phyloP scores from a whole-genome alignment of 2,797 vertebrate genomes.

The Bucorvus abyssinicus region DNA sequence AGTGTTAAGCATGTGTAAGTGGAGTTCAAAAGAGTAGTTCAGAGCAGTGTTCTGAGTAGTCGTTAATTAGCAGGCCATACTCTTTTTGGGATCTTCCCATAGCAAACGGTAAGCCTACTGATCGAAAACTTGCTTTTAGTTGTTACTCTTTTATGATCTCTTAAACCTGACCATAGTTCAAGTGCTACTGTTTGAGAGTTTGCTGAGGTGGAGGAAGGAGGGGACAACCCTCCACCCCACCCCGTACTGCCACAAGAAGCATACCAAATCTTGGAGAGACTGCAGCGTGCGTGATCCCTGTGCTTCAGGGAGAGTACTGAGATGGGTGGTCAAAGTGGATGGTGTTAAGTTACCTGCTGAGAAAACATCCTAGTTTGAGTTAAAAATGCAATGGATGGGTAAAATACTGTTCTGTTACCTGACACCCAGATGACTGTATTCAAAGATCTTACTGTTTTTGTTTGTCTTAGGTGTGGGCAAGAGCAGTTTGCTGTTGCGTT shows the following conservation, averaged over 20 bases:
- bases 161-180: not conserved
- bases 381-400: not conserved
- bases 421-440: not conserved
- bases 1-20: not conserved
- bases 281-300: not conserved
- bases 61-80: not conserved
- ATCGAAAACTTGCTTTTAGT: not conserved
- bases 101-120: not conserved
- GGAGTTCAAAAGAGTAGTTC: not conserved
- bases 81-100: not conserved
- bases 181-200: not conserved
- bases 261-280: not conserved
- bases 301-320: not conserved
- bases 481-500: conserved; percentile 97
- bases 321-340: not conserved
- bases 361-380: not conserved
- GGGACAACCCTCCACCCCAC: not conserved
- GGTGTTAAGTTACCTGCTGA: not conserved
- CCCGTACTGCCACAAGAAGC: not conserved
- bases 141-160: not conserved
- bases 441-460: conserved; percentile 25
- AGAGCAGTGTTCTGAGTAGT: not conserved
- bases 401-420: not conserved
- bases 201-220: not conserved
- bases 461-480: conserved; percentile 91